Percentiles rank a stretch among this genome's conserved stretches.
Evolutionary conservation across 1,140 invertebrate species (phyloP).

Genomic region (Scylla paramamosain): DNA sequence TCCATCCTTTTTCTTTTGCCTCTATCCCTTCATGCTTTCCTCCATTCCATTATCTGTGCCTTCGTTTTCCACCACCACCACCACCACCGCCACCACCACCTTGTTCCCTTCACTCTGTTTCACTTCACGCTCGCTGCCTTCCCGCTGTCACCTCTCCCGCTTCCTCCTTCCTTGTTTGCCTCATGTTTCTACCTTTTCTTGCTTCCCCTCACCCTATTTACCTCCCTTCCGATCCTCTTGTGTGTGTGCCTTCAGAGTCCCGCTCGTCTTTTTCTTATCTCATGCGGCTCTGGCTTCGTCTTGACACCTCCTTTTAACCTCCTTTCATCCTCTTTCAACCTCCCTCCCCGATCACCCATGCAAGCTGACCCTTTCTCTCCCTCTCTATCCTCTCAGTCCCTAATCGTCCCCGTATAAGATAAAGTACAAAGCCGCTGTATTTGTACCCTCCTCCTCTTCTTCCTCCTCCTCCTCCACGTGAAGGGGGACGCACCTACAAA

Average conservation of each 20-base stretch:
- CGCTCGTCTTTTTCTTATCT: neutral
- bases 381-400: too few relatives aligned
- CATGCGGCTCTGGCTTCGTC: neutral
- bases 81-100: neutral
- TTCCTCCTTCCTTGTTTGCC: neutral
- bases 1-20: neutral
- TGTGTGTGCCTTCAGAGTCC: neutral
- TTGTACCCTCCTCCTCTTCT: too few relatives aligned
- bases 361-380: too few relatives aligned
- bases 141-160: too few relatives aligned
- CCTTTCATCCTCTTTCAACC: neutral
- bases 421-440: too few relatives aligned
- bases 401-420: too few relatives aligned
- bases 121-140: too few relatives aligned
- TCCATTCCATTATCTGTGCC: neutral
- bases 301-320: neutral
- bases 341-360: too few relatives aligned
- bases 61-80: neutral
- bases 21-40: neutral
- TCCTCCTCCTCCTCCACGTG: too few relatives aligned
- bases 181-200: neutral
- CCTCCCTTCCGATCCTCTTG: too few relatives aligned
- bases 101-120: neutral
- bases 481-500: too few relatives aligned
- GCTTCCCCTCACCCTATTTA: neutral